Percentiles rank a stretch among this genome's conserved stretches.
Conservation (phyloP, 2,113 vertebrate species). For the Romanogobio albipinnatus region DNA sequence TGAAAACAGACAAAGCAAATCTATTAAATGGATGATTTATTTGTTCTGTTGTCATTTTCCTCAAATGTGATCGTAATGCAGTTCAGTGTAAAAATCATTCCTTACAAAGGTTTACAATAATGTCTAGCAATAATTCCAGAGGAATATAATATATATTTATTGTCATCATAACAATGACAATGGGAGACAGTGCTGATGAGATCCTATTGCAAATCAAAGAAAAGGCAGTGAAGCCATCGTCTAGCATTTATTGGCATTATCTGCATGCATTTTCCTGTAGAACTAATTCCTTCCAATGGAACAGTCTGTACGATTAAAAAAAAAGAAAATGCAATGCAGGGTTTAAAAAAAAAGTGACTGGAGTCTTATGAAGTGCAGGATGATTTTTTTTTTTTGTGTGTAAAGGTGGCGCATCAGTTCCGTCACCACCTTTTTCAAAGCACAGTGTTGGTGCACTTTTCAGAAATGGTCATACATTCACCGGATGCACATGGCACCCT, state of each 20-base stretch:
- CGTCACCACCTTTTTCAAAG: constrained; percentile 57
- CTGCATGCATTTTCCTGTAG: constrained; percentile 68
- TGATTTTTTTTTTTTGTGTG: constrained; percentile 40
- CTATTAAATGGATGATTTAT: constrained; percentile 67
- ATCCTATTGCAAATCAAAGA: constrained; percentile 72
- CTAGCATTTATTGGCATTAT: constrained; percentile 60
- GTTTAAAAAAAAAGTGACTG: not conserved
- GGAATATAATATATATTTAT: constrained; percentile 83
- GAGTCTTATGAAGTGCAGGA: constrained; percentile 59
- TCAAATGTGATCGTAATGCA: constrained; percentile 76
- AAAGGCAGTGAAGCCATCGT: constrained; percentile 75
- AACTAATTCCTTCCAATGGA: constrained; percentile 43
- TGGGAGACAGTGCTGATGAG: constrained; percentile 78
- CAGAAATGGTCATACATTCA: constrained; percentile 77
- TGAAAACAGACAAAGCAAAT: constrained; percentile 68
- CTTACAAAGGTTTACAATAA: constrained; percentile 86
- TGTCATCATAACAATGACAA: constrained; percentile 81
- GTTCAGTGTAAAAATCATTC: constrained; percentile 83
- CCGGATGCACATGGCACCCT: constrained; percentile 66
- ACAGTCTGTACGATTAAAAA: constrained; percentile 60
- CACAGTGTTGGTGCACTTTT: constrained; percentile 61
- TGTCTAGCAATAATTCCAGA: constrained; percentile 82
- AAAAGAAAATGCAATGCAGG: constrained; percentile 26
- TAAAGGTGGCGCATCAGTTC: constrained; percentile 56
- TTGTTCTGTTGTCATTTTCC: constrained; percentile 63